phyloP scores from a whole-genome alignment of 2,797 vertebrate genomes.

The Danio jaintianensis region DNA sequence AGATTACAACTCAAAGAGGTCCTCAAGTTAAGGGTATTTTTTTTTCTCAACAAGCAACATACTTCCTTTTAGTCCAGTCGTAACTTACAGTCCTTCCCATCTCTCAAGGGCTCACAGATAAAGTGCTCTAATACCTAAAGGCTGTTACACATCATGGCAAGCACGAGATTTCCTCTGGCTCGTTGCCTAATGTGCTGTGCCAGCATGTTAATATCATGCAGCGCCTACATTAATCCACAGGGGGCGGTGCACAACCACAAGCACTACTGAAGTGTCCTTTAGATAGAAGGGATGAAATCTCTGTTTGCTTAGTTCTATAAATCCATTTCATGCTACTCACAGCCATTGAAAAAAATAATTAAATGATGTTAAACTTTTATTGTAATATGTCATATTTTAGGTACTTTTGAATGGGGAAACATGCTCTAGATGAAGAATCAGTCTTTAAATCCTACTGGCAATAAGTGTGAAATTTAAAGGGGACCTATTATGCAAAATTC shows the following conservation, averaged over 20 bases:
- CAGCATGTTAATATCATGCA: constrained; percentile 18
- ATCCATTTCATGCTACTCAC: not conserved
- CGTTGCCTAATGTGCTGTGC: constrained; percentile 14
- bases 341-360: not conserved
- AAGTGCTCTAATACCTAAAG: constrained; percentile 34
- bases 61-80: constrained; percentile 15
- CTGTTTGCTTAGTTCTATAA: not conserved
- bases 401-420: not conserved
- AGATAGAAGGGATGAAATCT: not conserved
- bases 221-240: constrained; percentile 3
- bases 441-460: not conserved
- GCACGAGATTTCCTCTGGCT: constrained; percentile 28
- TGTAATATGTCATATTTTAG: not conserved
- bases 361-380: not conserved
- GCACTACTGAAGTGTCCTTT: not conserved
- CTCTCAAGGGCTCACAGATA: constrained; percentile 28
- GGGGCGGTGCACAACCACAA: constrained; percentile 8
- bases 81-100: constrained; percentile 14
- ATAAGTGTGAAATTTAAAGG: not conserved
- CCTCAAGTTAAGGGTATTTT: constrained; percentile 47
- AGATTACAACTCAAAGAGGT: constrained; percentile 44
- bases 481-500: too few species aligned
- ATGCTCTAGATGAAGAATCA: not conserved
- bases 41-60: not conserved
- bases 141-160: constrained; percentile 29